Base-by-base conservation (phyloP, 2,888 invertebrate genomes). In the Holacanthella duospinosa region DNA sequence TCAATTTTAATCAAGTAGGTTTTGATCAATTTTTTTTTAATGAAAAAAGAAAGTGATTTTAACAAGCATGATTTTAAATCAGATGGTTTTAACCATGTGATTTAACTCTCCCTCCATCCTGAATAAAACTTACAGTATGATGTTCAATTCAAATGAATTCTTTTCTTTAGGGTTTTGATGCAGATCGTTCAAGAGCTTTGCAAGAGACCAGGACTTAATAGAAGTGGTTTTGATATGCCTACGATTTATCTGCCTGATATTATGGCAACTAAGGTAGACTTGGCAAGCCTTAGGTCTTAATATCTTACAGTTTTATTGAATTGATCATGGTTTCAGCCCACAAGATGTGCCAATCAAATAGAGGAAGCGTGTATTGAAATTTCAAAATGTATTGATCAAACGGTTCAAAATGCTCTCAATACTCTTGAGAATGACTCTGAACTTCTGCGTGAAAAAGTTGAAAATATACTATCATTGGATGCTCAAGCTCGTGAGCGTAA, bases 161-260 rank as follows among this genome's bases (percentile, higher is more conserved):
- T 64, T 64, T n/a, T 54, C 56, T 43, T 48, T 55, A 77, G 82
- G 65, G 81, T 82, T 1, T 77, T 82, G 78, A 82, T 82, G 82
- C 82, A 82, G 75, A 82, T 82, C 65, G 82, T 82, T 1, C 82
- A 82, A 73, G 82, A 82, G 71, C 73, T 82, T 58, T 82, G 82
- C 71, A 82, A 82, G 72, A 74, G 82, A 55, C 81, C 80, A 19
- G 80, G 80, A n/a, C 74, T 82, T 48, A 82, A 82, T 71, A 75
- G 79, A 63, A 80, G 79, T 25, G 81, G 81, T 1, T 82, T 82
- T 74, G 81, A 82, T 67, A 82, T 82, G 81, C 81, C 81, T 1
- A 81, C 82, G 1, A 82, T 82, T 64, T 82, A 79, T 72, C 77
- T 82, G 24, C 82, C 82, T 1, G 77, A 77, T 70, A 57, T 43